Evolutionary conservation across 2,113 vertebrate species (phyloP).

Genomic region (Ranitomeya variabilis): DNA sequence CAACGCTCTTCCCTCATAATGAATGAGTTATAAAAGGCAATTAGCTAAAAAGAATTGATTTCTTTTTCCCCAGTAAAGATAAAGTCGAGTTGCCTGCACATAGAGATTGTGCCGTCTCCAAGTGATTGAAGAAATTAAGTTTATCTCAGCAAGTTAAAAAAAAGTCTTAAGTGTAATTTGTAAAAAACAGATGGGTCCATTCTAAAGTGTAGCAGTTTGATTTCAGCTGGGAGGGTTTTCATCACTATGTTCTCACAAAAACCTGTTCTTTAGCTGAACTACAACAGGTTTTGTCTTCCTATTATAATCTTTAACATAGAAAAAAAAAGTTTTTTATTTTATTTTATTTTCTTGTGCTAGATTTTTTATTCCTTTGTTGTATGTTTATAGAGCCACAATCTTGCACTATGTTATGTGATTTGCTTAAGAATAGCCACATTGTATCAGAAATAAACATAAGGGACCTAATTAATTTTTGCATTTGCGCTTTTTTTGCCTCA

Average conservation of each 20-base stretch:
- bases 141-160: conserved; percentile 48
- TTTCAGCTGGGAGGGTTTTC: conserved; percentile 12
- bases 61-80: conserved; percentile 27
- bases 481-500: too few relatives aligned
- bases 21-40: conserved; percentile 52
- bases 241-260: not conserved
- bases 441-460: not conserved
- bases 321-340: too few relatives aligned
- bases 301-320: too few relatives aligned
- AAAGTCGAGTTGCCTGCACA: not conserved
- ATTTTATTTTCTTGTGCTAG: not conserved
- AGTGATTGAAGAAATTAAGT: conserved; percentile 54
- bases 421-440: not conserved
- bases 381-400: not conserved
- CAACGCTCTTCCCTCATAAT: conserved; percentile 36
- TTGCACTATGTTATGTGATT: not conserved
- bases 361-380: not conserved
- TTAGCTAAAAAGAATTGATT: conserved; percentile 51
- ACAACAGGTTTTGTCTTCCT: not conserved
- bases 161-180: conserved; percentile 40
- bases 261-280: not conserved
- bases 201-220: conserved; percentile 13
- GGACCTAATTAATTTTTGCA: too few relatives aligned
- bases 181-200: conserved; percentile 41
- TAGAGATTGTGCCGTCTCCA: conserved; percentile 43